Percentiles rank a stretch among this genome's conserved stretches.
These are phyloP conservation scores for Onychomys leucogaster DNA, from an alignment of 2,797 vertebrate genomes.

Conservation along the genomic window DNA sequence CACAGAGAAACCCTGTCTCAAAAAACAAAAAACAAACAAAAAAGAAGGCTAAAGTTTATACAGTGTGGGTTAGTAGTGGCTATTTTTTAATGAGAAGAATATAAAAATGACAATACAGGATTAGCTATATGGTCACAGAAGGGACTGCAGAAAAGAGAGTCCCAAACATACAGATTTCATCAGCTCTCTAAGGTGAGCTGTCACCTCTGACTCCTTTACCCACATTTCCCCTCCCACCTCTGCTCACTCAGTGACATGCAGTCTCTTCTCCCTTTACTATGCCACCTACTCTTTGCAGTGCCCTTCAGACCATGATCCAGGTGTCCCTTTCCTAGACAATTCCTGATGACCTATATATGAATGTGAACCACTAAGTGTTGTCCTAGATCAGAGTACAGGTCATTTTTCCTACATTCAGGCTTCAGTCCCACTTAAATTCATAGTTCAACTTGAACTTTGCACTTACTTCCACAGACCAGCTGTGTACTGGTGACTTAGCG, in stretches of 20 bases:
- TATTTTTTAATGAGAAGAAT: neutral
- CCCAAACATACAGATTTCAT: neutral
- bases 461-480: neutral
- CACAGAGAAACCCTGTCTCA: no score
- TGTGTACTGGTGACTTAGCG: neutral
- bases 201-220: neutral
- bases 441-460: neutral
- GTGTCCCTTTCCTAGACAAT: neutral
- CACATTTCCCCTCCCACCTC: neutral
- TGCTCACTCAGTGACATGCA: neutral
- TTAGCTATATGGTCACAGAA: neutral
- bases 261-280: neutral
- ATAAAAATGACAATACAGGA: neutral
- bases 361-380: neutral
- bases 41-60: neutral
- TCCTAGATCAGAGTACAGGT: rapidly evolving
- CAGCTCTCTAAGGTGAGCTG: neutral
- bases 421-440: neutral
- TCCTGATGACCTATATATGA: neutral
- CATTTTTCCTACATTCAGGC: neutral
- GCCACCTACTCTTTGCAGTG: neutral
- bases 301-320: neutral
- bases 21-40: no score
- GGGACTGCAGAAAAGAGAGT: neutral
- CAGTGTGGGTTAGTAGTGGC: neutral